Percentiles rank a stretch among this genome's conserved stretches.
These are phyloP conservation scores for Epinephelus lanceolatus DNA, from an alignment of 2,113 vertebrate genomes.

Conservation along the genomic window DNA sequence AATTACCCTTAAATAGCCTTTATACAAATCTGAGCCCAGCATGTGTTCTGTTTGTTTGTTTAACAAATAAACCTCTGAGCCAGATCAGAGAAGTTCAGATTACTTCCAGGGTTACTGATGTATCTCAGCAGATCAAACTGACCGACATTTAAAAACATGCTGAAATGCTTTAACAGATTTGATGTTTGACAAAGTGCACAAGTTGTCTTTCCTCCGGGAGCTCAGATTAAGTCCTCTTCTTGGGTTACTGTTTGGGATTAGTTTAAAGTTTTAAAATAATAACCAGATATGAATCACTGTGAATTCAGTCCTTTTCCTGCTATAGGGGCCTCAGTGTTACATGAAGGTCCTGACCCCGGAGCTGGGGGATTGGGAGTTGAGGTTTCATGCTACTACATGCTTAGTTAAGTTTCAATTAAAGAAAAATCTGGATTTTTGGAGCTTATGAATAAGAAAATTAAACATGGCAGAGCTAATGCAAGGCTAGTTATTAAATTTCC, in stretches of 20 bases:
- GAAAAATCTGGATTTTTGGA: neutral
- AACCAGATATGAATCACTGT: conserved; percentile 22
- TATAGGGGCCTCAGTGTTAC: conserved; percentile 18
- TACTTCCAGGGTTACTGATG: conserved; percentile 1
- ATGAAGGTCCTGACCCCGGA: conserved; percentile 48
- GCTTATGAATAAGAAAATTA: conserved; percentile 10
- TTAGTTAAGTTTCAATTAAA: conserved; percentile 35
- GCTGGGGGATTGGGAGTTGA: conserved; percentile 18
- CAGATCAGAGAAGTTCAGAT: conserved; percentile 6
- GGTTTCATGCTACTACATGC: conserved; percentile 37
- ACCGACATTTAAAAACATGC: neutral
- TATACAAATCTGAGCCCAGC: neutral
- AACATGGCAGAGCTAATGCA: neutral
- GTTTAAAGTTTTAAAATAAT: conserved; percentile 19
- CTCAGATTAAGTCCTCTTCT: neutral
- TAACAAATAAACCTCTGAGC: conserved; percentile 24
- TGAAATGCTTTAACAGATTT: neutral
- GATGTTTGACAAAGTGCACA: conserved; percentile 22
- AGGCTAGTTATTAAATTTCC: neutral
- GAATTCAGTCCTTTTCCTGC: neutral
- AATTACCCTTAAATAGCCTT: conserved; percentile 25
- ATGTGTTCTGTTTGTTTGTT: conserved; percentile 34
- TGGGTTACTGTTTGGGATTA: conserved; percentile 18
- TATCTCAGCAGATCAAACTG: conserved; percentile 13
- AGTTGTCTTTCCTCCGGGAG: neutral